A percentile compares a stretch with the other conserved stretches of the same genome.
phyloP scores from a whole-genome alignment of 2,888 invertebrate genomes.

The Smittia aterrima region DNA sequence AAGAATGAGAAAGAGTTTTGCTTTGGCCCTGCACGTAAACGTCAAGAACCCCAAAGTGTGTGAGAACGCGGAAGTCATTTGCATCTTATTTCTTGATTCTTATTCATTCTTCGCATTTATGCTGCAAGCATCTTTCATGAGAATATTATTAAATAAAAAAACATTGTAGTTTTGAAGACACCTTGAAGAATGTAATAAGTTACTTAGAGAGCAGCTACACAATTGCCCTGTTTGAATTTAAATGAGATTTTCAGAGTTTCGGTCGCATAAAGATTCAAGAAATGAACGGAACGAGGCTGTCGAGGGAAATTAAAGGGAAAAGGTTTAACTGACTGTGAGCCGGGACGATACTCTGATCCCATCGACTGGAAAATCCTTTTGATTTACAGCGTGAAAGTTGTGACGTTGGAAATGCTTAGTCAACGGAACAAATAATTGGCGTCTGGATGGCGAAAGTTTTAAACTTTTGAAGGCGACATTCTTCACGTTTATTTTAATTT shows the following conservation, averaged over 20 bases:
- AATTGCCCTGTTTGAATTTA: background rate
- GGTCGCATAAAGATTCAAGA: no score
- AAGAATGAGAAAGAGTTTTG: background rate
- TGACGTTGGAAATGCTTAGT: no score
- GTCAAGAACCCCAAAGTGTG: constrained; percentile 10
- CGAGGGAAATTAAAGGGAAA: no score
- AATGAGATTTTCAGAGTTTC: background rate
- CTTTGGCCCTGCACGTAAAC: background rate
- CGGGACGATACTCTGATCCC: no score
- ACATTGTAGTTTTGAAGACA: constrained; percentile 3
- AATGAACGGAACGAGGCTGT: no score
- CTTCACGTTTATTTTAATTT: no score
- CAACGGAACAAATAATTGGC: no score
- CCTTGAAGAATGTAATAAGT: constrained; percentile 11
- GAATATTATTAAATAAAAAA: constrained; percentile 1
- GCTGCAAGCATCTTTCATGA: constrained; percentile 8
- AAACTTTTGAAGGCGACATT: no score
- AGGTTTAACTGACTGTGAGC: no score
- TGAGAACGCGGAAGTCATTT: constrained; percentile 24
- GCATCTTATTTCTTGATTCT: constrained; percentile 3
- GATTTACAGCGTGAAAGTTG: no score
- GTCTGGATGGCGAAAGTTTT: no score
- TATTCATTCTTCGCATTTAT: background rate
- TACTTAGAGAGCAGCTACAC: background rate
- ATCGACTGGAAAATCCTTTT: no score